Evolutionary conservation across 1,140 invertebrate species (phyloP).

Genomic region (Tetragnatha versicolor): DNA sequence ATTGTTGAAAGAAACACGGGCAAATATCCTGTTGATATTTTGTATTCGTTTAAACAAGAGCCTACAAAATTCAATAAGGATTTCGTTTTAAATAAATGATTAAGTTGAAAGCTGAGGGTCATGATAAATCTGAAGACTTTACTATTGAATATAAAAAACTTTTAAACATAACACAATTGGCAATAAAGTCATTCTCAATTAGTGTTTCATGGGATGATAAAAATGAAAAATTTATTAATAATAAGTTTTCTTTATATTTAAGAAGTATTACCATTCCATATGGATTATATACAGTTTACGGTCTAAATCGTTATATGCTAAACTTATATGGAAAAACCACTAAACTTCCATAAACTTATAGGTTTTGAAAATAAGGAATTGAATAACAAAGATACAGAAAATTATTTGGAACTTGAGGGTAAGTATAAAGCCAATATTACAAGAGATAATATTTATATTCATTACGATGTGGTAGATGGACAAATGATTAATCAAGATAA

Average conservation of each 20-base stretch:
- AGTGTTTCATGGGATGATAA: conserved; percentile 2
- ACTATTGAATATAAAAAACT: background rate
- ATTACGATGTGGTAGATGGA: conserved; percentile 3
- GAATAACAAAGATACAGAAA: no score
- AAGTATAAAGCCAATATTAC: conserved; percentile 15
- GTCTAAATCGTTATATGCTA: background rate
- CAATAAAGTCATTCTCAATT: background rate
- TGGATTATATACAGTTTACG: background rate
- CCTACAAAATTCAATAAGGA: background rate
- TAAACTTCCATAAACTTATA: conserved; percentile 8
- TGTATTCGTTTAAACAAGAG: conserved; percentile 17
- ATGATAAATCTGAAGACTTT: conserved; percentile 24
- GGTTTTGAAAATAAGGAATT: conserved; percentile 18
- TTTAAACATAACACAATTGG: background rate
- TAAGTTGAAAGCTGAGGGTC: background rate
- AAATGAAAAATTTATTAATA: background rate
- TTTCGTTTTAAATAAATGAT: conserved; percentile 15
- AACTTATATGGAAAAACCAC: background rate
- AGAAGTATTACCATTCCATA: background rate
- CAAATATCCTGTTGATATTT: background rate
- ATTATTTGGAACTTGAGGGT: background rate
- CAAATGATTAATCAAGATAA: background rate
- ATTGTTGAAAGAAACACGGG: conserved; percentile 19
- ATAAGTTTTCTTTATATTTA: background rate
- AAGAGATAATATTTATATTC: conserved; percentile 23